Percentiles rank a stretch among this genome's conserved stretches.
Conservation (phyloP, 2,113 vertebrate genomes). For the Gallinago paraguaiae region DNA sequence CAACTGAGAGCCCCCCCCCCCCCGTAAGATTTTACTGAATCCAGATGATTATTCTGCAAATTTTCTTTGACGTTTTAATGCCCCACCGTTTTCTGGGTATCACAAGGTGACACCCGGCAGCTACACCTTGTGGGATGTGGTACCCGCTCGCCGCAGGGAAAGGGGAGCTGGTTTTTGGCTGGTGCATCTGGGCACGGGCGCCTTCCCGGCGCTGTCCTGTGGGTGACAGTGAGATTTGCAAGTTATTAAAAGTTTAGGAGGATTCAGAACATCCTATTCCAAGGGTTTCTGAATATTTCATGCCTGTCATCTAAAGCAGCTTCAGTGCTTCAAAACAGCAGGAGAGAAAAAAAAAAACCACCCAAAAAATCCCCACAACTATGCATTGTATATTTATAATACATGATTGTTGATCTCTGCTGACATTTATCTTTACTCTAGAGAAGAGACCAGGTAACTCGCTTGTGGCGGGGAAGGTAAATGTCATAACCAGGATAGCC, state of each 20-base stretch:
- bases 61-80: not conserved
- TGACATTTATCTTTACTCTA: slow-evolving; percentile 39
- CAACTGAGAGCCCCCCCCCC: not conserved
- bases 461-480: not conserved
- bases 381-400: slow-evolving; percentile 29
- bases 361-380: not conserved
- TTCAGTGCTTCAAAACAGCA: slow-evolving; percentile 36
- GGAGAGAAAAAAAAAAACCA: slow-evolving; percentile 1
- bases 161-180: not conserved
- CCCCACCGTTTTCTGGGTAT: not conserved
- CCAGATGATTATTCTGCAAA: not conserved
- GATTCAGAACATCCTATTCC: slow-evolving; percentile 22
- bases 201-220: not conserved
- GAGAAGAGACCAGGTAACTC: not conserved
- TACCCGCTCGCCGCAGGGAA: not conserved
- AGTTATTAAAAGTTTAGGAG: slow-evolving; percentile 47
- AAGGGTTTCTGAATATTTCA: slow-evolving; percentile 40
- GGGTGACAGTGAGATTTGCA: not conserved
- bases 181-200: not conserved
- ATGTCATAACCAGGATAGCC: slow-evolving; percentile 6
- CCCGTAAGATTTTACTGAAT: not conserved
- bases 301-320: slow-evolving; percentile 27
- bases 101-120: not conserved
- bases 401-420: slow-evolving; percentile 39
- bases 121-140: not conserved